Conservation (phyloP, 2,113 vertebrate genomes). For the Melanostigma gelatinosum region DNA sequence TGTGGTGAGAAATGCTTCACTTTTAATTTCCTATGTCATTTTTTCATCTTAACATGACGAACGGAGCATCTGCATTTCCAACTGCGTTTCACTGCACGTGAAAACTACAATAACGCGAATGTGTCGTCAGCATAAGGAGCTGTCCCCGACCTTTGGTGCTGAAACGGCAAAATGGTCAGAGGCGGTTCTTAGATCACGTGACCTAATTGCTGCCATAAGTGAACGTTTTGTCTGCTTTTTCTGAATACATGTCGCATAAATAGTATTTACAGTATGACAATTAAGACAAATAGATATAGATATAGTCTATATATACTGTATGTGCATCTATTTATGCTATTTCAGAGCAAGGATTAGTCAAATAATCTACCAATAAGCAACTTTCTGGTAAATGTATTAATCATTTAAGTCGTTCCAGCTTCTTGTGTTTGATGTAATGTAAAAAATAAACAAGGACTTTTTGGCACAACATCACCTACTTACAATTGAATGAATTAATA, state of each 20-base stretch:
- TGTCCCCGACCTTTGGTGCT: conserved; percentile 83
- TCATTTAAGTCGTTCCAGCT: background rate
- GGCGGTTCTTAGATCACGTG: conserved; percentile 43
- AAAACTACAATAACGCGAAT: background rate
- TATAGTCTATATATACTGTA: background rate
- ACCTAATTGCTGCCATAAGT: background rate
- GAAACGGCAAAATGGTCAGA: conserved; percentile 61
- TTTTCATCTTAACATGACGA: background rate
- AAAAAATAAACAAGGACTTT: background rate
- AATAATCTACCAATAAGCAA: background rate
- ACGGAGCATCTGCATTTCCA: background rate
- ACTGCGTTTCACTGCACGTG: conserved; percentile 10
- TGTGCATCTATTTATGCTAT: background rate
- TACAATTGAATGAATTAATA: background rate
- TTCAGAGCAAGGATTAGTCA: background rate
- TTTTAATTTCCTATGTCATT: background rate
- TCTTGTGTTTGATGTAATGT: background rate
- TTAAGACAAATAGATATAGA: background rate
- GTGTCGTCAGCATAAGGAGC: conserved; percentile 65
- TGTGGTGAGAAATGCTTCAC: background rate
- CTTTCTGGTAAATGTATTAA: background rate
- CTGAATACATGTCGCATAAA: background rate
- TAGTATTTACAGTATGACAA: background rate
- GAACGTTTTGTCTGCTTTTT: background rate
- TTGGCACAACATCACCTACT: background rate